Evolutionary conservation across 2,113 vertebrate species (phyloP).

Genomic region (Caloenas nicobarica): DNA sequence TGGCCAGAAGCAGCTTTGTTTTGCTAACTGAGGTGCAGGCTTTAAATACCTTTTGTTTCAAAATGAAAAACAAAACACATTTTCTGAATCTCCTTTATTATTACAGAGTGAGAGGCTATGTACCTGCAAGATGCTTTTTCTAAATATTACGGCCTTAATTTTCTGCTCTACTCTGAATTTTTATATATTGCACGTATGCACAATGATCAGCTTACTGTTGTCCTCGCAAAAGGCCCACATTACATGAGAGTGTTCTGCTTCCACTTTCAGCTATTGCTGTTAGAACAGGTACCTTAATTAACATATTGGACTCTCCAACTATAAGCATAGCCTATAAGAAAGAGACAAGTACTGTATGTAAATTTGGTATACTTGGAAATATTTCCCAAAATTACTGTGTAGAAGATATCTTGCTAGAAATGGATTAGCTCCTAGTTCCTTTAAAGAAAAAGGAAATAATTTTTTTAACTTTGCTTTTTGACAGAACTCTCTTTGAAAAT

Average conservation of each 20-base stretch:
- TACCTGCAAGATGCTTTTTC: rapidly evolving
- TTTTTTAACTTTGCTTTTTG: not conserved
- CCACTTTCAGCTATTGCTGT: not conserved
- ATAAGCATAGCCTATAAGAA: not conserved
- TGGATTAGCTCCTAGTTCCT: not conserved
- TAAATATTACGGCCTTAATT: not conserved
- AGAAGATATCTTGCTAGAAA: not conserved
- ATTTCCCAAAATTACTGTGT: not conserved
- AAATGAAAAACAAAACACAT: not conserved
- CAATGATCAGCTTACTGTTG: not conserved
- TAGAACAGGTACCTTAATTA: not conserved
- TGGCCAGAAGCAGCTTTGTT: not conserved
- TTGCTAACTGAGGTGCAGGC: not conserved
- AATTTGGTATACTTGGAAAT: not conserved
- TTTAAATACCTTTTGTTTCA: not conserved
- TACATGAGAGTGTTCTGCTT: not conserved
- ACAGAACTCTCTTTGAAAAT: slow-evolving; percentile 71
- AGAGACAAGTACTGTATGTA: not conserved
- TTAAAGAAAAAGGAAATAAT: not conserved
- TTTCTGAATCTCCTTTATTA: not conserved
- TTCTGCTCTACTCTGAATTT: not conserved
- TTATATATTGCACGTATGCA: not conserved
- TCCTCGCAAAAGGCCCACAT: not conserved
- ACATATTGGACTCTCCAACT: not conserved
- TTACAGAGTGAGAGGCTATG: not conserved